These are phyloP conservation scores for Morone saxatilis DNA, from an alignment of 2,113 vertebrate species.

Conservation along the genomic window DNA sequence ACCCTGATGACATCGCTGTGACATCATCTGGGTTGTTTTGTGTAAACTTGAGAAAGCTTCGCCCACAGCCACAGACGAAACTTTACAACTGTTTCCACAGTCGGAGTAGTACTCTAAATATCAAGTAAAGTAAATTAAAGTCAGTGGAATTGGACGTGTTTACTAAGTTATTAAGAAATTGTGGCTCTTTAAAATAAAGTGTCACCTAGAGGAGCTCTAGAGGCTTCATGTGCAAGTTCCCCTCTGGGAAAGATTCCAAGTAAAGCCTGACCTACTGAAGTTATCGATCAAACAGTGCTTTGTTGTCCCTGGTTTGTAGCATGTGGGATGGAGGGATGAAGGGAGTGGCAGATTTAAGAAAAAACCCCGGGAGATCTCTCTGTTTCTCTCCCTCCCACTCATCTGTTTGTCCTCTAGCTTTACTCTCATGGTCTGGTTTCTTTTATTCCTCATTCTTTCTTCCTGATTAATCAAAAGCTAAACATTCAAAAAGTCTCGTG, in stretches of 20 bases:
- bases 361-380: slow-evolving; percentile 50
- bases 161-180: background rate
- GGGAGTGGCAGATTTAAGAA: slow-evolving; percentile 63
- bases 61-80: too few species aligned
- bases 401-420: slow-evolving; percentile 55
- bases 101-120: too few species aligned
- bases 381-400: slow-evolving; percentile 23
- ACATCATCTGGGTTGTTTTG: background rate
- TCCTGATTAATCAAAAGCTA: slow-evolving; percentile 51
- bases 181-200: background rate
- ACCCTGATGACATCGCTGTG: background rate
- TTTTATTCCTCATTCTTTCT: slow-evolving; percentile 36
- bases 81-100: background rate
- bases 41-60: too few species aligned
- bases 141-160: background rate
- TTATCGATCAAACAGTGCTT: slow-evolving; percentile 63
- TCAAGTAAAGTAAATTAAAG: background rate
- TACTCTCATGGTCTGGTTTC: slow-evolving; percentile 45
- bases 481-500: slow-evolving; percentile 2
- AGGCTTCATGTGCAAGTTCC: slow-evolving; percentile 11
- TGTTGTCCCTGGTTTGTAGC: slow-evolving; percentile 58
- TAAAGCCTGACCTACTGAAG: slow-evolving; percentile 42
- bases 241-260: slow-evolving; percentile 48
- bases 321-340: slow-evolving; percentile 62
- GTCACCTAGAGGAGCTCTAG: background rate